A percentile compares a stretch with the other conserved stretches of the same genome.
These are phyloP conservation scores for Anabas testudineus DNA, from an alignment of 2,797 vertebrate genomes.

Conservation along the genomic window DNA sequence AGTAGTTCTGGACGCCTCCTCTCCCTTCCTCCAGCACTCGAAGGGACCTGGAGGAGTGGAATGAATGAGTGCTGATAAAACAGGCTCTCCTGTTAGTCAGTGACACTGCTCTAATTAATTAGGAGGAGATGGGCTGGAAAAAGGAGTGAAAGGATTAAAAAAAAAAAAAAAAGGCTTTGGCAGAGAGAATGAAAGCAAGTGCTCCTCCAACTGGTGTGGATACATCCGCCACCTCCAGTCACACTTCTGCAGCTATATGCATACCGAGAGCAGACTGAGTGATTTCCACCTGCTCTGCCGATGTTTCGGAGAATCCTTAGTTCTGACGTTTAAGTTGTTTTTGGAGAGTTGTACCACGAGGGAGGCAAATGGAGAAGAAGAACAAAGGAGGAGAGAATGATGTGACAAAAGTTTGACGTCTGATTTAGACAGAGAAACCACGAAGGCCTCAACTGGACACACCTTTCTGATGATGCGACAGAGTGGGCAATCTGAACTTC, in stretches of 20 bases:
- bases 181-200: slow-evolving; percentile 51
- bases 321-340: slow-evolving; percentile 28
- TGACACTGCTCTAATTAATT: slow-evolving; percentile 96
- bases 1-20: slow-evolving; percentile 20
- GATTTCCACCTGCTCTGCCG: slow-evolving; percentile 35
- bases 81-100: slow-evolving; percentile 86
- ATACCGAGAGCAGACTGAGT: slow-evolving; percentile 22
- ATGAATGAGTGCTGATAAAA: slow-evolving; percentile 93
- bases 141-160: slow-evolving; percentile 52
- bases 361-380: slow-evolving; percentile 7
- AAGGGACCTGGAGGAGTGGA: slow-evolving; percentile 65
- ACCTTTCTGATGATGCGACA: not conserved
- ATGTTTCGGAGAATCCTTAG: slow-evolving; percentile 22
- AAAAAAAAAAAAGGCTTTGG: slow-evolving; percentile 40
- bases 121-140: slow-evolving; percentile 84
- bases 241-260: slow-evolving; percentile 17
- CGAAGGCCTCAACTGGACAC: not conserved
- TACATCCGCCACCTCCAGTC: slow-evolving; percentile 53
- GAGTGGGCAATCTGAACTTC: not conserved
- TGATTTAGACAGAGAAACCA: slow-evolving; percentile 13
- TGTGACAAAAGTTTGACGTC: slow-evolving; percentile 6
- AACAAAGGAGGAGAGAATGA: not conserved
- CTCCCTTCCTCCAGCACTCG: slow-evolving; percentile 41
- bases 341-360: not conserved
- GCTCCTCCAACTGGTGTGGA: slow-evolving; percentile 55